Percentiles rank a stretch among this genome's conserved stretches.
phyloP scores from a whole-genome alignment of 2,797 vertebrate species.

The Alauda arvensis region DNA sequence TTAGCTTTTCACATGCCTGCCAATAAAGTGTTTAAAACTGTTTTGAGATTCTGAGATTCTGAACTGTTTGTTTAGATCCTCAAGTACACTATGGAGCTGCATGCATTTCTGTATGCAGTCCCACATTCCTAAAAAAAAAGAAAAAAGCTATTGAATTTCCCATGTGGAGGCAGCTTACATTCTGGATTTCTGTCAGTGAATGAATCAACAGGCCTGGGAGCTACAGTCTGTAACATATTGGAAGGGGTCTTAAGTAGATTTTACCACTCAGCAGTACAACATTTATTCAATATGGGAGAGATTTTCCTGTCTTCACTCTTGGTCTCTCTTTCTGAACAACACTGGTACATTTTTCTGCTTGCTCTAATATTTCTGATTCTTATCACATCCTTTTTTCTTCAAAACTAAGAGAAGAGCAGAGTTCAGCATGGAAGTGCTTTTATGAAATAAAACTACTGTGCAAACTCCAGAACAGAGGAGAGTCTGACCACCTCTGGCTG shows the following conservation, averaged over 20 bases:
- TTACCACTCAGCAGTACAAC: not conserved
- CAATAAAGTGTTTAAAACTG: not conserved
- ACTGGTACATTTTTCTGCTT: not conserved
- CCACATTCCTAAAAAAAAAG: not conserved
- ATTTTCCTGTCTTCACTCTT: slow-evolving; percentile 21
- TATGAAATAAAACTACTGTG: not conserved
- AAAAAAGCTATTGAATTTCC: not conserved
- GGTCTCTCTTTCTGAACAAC: not conserved
- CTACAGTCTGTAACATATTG: not conserved
- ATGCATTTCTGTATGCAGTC: not conserved
- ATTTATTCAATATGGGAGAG: slow-evolving; percentile 7
- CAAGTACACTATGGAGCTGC: not conserved
- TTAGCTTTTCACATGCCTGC: not conserved
- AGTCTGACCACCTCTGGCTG: not conserved
- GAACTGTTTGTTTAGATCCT: not conserved
- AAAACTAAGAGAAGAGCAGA: not conserved
- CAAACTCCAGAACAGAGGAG: not conserved
- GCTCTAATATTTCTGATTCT: not conserved
- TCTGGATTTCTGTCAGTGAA: not conserved
- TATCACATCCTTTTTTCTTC: not conserved
- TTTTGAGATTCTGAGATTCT: not conserved
- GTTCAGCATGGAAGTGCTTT: not conserved
- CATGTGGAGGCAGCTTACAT: not conserved
- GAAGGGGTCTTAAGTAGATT: slow-evolving; percentile 18
- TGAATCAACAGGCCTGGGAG: not conserved